Evolutionary conservation across 2,797 vertebrate species (phyloP).

Genomic region (Gobionotothen gibberifrons): DNA sequence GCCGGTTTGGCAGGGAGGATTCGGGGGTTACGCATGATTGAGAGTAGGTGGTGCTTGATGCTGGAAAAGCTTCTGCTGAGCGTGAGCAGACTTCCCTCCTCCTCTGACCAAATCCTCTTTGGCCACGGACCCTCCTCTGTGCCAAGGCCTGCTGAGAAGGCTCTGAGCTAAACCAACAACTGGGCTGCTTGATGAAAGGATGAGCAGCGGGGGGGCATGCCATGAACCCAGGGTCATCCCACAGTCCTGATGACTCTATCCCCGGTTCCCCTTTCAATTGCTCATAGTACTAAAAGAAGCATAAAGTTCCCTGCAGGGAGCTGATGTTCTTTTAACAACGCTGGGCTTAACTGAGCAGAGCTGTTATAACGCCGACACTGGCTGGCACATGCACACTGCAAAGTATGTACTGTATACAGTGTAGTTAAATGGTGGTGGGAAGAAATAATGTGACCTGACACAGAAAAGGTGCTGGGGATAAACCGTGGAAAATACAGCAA

Average conservation of each 20-base stretch:
- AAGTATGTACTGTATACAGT: neutral
- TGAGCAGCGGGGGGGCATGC: slow-evolving; percentile 47
- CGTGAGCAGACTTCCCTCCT: slow-evolving; percentile 64
- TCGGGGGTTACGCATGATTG: slow-evolving; percentile 65
- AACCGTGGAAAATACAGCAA: slow-evolving; percentile 42
- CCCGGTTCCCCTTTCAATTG: slow-evolving; percentile 71
- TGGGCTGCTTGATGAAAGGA: slow-evolving; percentile 80
- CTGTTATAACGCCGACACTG: slow-evolving; percentile 28
- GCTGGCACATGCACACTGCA: slow-evolving; percentile 11
- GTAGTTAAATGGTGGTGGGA: slow-evolving; percentile 26
- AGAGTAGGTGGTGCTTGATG: slow-evolving; percentile 73
- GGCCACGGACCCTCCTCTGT: slow-evolving; percentile 61
- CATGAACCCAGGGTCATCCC: slow-evolving; percentile 69
- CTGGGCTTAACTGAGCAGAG: slow-evolving; percentile 51
- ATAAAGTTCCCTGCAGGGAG: slow-evolving; percentile 54
- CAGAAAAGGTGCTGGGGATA: slow-evolving; percentile 33
- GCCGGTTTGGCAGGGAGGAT: slow-evolving; percentile 62
- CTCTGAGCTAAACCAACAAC: slow-evolving; percentile 83
- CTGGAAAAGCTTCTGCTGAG: slow-evolving; percentile 63
- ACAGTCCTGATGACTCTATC: slow-evolving; percentile 78
- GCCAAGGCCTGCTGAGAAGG: slow-evolving; percentile 80
- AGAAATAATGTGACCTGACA: slow-evolving; percentile 33
- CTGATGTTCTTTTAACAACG: slow-evolving; percentile 56
- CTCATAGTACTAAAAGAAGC: slow-evolving; percentile 53
- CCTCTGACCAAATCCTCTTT: slow-evolving; percentile 72